Conservation (phyloP, 92 coral and sea anemone species). For the Siderastrea siderea region DNA sequence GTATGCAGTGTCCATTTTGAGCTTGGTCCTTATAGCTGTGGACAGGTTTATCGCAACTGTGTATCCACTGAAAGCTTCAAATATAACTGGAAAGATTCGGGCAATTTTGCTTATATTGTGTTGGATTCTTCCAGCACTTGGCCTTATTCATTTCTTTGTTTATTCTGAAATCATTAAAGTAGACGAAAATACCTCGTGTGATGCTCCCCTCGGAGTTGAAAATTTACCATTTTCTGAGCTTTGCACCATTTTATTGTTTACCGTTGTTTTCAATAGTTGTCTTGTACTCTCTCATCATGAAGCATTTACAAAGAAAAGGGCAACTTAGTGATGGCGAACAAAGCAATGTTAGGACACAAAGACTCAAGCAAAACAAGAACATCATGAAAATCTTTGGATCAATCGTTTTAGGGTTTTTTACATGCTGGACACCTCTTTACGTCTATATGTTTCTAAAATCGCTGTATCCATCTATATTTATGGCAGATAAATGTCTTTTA, state of each 20-base stretch:
- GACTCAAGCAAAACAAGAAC: constrained; percentile 19
- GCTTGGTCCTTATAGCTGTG: not conserved
- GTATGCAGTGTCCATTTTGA: constrained; percentile 22
- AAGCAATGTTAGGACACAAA: not conserved
- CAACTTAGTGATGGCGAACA: not conserved
- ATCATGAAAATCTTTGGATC: constrained; percentile 7
- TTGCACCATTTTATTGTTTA: not conserved
- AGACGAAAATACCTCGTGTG: not conserved
- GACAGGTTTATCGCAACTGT: not conserved
- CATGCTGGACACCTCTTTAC: constrained; percentile 38
- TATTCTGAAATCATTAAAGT: not conserved
- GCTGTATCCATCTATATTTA: not conserved
- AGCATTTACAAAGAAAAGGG: not conserved
- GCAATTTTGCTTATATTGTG: not conserved
- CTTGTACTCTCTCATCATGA: not conserved
- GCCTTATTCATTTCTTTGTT: not conserved
- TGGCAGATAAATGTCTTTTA: not conserved
- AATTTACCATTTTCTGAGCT: not conserved
- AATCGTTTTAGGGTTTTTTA: not conserved
- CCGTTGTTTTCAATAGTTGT: constrained; percentile 18
- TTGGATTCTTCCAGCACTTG: constrained; percentile 2
- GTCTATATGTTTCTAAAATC: constrained; percentile 10
- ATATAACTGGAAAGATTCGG: constrained; percentile 5
- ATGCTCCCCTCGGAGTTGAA: not conserved
- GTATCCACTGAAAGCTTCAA: not conserved